These are phyloP conservation scores for Micrastur ruficollis DNA, from an alignment of 2,797 vertebrate species.

Conservation along the genomic window DNA sequence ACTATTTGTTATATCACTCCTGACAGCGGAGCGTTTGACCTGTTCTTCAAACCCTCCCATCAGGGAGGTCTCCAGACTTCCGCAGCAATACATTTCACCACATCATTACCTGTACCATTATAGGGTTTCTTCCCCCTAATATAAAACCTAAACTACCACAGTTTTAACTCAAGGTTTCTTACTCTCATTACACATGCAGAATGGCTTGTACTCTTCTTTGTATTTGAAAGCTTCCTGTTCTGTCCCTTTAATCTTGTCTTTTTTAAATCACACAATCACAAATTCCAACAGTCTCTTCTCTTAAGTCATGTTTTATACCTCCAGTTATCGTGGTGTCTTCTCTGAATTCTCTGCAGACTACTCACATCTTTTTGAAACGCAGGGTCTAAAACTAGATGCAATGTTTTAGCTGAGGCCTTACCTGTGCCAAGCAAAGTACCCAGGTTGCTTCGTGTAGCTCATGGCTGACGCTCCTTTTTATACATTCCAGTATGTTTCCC, in stretches of 20 bases:
- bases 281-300: background rate
- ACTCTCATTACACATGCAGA: background rate
- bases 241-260: background rate
- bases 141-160: background rate
- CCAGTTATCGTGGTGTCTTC: background rate
- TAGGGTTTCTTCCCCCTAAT: rapidly evolving
- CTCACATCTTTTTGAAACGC: background rate
- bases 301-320: background rate
- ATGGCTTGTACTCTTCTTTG: background rate
- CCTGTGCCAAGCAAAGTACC: background rate
- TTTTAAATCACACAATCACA: background rate
- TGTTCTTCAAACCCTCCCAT: background rate
- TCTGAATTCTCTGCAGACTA: background rate
- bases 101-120: background rate
- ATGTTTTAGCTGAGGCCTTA: background rate
- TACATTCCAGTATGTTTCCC: background rate
- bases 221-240: background rate
- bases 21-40: background rate
- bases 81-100: background rate
- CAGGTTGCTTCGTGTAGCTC: rapidly evolving
- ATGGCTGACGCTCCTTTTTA: rapidly evolving
- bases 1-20: background rate
- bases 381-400: background rate
- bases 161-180: background rate
- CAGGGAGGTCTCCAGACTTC: background rate